phyloP scores from a whole-genome alignment of 92 coral and sea anemone species.

The Umimayanthus kanabou region DNA sequence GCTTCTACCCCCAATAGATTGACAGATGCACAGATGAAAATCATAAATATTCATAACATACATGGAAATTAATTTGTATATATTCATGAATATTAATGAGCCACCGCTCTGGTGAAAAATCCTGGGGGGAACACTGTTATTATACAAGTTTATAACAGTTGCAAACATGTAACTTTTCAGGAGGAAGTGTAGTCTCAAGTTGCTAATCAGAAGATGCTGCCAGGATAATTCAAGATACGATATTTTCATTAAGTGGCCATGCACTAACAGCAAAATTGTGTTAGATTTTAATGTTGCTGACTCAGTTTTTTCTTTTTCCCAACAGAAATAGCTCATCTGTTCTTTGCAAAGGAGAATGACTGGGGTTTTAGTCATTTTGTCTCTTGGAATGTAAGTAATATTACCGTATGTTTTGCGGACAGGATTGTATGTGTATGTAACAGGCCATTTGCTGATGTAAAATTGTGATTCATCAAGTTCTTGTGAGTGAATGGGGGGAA shows the following conservation, averaged over 20 bases:
- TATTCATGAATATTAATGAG: too few species aligned
- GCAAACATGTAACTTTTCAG: too few species aligned
- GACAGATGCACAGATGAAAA: too few species aligned
- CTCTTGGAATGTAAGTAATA: constrained; percentile 87
- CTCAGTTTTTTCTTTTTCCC: not conserved
- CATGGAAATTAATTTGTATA: too few species aligned
- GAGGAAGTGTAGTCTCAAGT: too few species aligned
- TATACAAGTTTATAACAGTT: not conserved
- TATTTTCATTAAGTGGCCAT: not conserved
- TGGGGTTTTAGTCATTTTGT: constrained; percentile 99
- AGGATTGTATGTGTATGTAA: too few species aligned
- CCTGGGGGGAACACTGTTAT: too few species aligned
- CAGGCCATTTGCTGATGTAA: not conserved
- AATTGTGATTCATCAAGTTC: not conserved
- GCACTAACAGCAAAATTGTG: not conserved
- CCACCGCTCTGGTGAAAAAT: too few species aligned
- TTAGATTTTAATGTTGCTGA: not conserved
- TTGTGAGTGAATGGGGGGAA: too few species aligned
- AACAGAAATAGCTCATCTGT: constrained; percentile 92
- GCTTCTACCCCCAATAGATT: too few species aligned
- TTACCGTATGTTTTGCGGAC: not conserved
- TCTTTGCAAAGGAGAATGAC: constrained; percentile 97
- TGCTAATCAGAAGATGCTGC: too few species aligned
- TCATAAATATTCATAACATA: too few species aligned
- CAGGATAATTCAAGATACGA: not conserved